Base-by-base conservation (phyloP, 23 tunicate species). In the Trididemnum miniatum region DNA sequence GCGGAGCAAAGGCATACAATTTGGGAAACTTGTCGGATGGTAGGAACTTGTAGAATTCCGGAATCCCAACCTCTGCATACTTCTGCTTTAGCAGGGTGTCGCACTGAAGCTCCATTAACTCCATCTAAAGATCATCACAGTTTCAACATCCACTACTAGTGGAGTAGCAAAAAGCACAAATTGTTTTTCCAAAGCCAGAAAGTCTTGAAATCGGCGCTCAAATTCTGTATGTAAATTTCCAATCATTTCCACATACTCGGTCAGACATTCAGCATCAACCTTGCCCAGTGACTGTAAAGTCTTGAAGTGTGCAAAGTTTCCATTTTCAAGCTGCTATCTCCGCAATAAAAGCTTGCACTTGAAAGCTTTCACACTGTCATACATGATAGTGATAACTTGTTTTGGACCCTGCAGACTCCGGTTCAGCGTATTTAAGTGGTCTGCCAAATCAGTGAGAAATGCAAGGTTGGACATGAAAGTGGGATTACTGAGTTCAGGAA, bases 181-280 rank as follows among this genome's bases (percentile, higher is more conserved):
- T 76, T 76, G 64, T 76, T 44, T 44, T 76, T 44, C 80, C 62
- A 76, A 18, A 12, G 80, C 76, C 51, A 0, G 0, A 65, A 80
- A 64, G 51, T 80, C 84, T 1, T 0, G 2, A 80, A 80, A 80
- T 40, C 76, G 38, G 0, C 32, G 57, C n/a, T 82, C 67, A 72
- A 82, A 72, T 72, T 44, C 57, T 35, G n/a, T n/a, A n/a, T n/a
- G n/a, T n/a, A n/a, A n/a, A n/a, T n/a, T n/a, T n/a, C n/a, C n/a
- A n/a, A n/a, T n/a, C n/a, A n/a, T n/a, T n/a, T n/a, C 71, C 71
- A 31, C 71, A 54, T 54, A 54, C 34, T 78, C 83, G n/a, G 49
- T 59, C 83, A 78, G 35, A 54, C 35, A 78, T 78, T 78, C 83
- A 78, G 36, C 83, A 26, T 54, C 83, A 78, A 78, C 34, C 33